A percentile compares a stretch with the other conserved stretches of the same genome.
These are phyloP conservation scores for Scalopus aquaticus DNA, from an alignment of 2,113 vertebrate species.

Conservation along the genomic window DNA sequence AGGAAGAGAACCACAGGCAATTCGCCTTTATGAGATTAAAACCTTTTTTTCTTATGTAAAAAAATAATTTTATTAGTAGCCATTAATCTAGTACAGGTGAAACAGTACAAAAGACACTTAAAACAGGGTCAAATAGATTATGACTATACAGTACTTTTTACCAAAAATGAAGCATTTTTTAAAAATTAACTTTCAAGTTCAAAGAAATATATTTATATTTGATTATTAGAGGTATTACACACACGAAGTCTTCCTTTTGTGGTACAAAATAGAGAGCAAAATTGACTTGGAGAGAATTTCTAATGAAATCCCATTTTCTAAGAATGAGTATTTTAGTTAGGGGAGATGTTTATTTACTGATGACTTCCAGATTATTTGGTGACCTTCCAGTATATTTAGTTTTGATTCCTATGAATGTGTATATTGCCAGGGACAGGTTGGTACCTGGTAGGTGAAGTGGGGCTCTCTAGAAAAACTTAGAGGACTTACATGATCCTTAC, in stretches of 20 bases:
- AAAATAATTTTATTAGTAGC: not conserved
- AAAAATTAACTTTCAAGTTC: not conserved
- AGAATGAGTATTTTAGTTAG: not conserved
- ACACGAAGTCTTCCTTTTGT: not conserved
- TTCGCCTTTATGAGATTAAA: not conserved
- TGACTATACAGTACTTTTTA: not conserved
- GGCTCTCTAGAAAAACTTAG: not conserved
- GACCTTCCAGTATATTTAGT: not conserved
- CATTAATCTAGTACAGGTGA: not conserved
- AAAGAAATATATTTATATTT: not conserved
- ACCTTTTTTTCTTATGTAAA: not conserved
- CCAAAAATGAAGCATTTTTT: not conserved
- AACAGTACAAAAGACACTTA: too few relatives aligned
- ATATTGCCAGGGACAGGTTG: not conserved
- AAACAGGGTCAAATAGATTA: not conserved
- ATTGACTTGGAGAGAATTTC: not conserved
- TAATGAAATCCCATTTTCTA: slow-evolving; percentile 9
- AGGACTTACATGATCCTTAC: not conserved
- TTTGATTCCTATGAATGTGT: not conserved
- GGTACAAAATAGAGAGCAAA: slow-evolving; percentile 1
- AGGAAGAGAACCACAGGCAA: not conserved
- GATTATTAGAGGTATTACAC: not conserved
- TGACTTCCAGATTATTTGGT: not conserved
- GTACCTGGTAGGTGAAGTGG: not conserved
- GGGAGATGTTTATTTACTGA: slow-evolving; percentile 5